Base-by-base conservation (phyloP, 1,140 invertebrate species). In the Bathynomus jamesi region DNA sequence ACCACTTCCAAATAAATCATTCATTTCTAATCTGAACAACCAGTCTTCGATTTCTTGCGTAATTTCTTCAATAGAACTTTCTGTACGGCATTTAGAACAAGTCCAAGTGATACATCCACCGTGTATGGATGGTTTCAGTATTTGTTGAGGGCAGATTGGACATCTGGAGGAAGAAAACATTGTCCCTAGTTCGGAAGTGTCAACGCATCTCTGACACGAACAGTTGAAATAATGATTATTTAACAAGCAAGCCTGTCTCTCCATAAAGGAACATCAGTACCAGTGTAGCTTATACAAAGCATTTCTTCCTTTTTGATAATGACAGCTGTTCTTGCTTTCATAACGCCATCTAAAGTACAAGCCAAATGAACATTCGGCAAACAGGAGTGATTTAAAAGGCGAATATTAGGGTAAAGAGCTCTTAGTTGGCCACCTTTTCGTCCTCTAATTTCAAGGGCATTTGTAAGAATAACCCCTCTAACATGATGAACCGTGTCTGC, bases 311-410 rank as follows among this genome's bases (percentile, higher is more conserved):
- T 30, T 24, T 72, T 28, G 30, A 78, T 60, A 24, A 29, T 29
- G n/a, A 72, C 68, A 5, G 73, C 31, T 8, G 77, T 73, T 21
- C 77, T 62, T 7, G 63, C 74, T 0, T 91, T 84, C 0, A 85
- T 87, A 40, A 72, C 74, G 61, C 69, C 78, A 0, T 88, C 87
- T 78, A 91, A 90, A 72, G 87, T 91, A 78, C 91, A 92, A 72
- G 87, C 90, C 79, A 92, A 92, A n/a, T 86, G 86, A 78, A 90
- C 87, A 81, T 92, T 93, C 0, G 91, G 88, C 4, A 82, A 81
- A 79, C 91, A 94, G 71, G 85, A 88, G 82, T 93, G 90, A 78
- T 93, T 91, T 31, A 91, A 81, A 79, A 91, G 87, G 0, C 90
- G 92, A 0, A 89, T 84, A 11, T 80, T 81, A 78, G 91, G 86